Conservation (phyloP, 2,113 vertebrate genomes). For the Hirundichthys speculiger region DNA sequence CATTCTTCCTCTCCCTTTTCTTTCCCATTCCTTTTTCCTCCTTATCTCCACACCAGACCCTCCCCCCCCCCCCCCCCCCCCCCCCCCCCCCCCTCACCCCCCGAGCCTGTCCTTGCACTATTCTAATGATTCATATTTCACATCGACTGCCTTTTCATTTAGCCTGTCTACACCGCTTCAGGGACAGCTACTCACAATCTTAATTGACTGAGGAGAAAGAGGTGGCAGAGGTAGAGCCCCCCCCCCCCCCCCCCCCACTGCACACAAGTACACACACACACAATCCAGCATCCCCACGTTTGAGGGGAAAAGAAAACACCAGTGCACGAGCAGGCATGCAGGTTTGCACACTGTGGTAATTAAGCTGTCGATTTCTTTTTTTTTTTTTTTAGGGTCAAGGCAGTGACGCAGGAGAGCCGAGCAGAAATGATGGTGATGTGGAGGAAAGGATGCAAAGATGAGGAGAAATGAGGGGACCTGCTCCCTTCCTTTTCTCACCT, state of each 20-base stretch:
- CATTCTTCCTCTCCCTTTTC: conserved; percentile 67
- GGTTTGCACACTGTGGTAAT: conserved; percentile 62
- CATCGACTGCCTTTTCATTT: conserved; percentile 76
- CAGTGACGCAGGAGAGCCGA: conserved; percentile 67
- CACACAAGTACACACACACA: conserved; percentile 19
- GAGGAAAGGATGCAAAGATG: conserved; percentile 70
- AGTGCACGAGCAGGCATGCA: conserved; percentile 28
- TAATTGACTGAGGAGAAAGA: conserved; percentile 75
- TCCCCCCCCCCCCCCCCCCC: neutral
- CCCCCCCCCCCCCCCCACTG: conserved; percentile 3
- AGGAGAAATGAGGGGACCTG: conserved; percentile 61
- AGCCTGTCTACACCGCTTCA: conserved; percentile 71
- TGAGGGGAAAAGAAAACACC: conserved; percentile 27
- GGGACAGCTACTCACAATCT: conserved; percentile 72
- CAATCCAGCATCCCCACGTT: conserved; percentile 12
- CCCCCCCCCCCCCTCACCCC: neutral
- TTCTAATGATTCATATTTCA: conserved; percentile 81
- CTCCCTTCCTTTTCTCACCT: conserved; percentile 55
- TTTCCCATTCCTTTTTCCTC: conserved; percentile 55
- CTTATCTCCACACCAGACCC: conserved; percentile 64
- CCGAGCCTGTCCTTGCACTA: conserved; percentile 71
- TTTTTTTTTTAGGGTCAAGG: conserved; percentile 64
- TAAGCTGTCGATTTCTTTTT: conserved; percentile 68
- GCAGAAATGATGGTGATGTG: conserved; percentile 66
- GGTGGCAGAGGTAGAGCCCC: conserved; percentile 54